Base-by-base conservation (phyloP, 2,113 vertebrate species). In the Platichthys stellatus region DNA sequence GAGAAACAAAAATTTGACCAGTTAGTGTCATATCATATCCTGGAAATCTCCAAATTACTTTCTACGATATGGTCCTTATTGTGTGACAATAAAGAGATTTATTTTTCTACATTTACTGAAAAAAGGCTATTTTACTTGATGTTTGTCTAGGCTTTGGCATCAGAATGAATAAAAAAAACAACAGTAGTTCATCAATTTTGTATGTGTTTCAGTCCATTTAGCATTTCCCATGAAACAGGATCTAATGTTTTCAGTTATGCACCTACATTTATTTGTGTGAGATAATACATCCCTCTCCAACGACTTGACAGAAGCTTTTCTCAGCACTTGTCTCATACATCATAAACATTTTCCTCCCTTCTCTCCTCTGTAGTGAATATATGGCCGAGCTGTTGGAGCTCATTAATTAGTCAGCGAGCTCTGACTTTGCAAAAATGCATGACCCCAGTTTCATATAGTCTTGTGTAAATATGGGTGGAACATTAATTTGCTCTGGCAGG, bases 351-450 rank as follows among this genome's bases (percentile, higher is more conserved):
- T 59, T 53, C 24, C 49, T 59, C 43, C 59, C 54, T 53, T 57
- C 24, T 72, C 47, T 64, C 59, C 26, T 47, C 60, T 66, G 45
- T 53, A 58, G 21, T 70, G 61, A 66, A 23, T 70, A 67, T 51
- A 63, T 72, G 66, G 62, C 63, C 71, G 72, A 79, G 72, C 80
- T 80, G 69, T 47, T 80, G 75, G 66, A 69, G 23, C 51, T 87
- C 63, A 83, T 90, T 89, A 86, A 90, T 86, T 89, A 89, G 75
- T 86, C 77, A 74, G 43, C 28, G 59, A 64, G 57, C 61, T 81
- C 83, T 84, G 83, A 87, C 65, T 80, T 56, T 67, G 84, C 86
- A 89, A 74, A 88, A 84, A 75, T 45, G 1, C 23, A 5, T 69
- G 78, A 80, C 63, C 62, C 57, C 35, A 1, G 43, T 38, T 62